Evolutionary conservation across 1,140 invertebrate genomes (phyloP).

Genomic region (Pseudomyrmex cubaensis): DNA sequence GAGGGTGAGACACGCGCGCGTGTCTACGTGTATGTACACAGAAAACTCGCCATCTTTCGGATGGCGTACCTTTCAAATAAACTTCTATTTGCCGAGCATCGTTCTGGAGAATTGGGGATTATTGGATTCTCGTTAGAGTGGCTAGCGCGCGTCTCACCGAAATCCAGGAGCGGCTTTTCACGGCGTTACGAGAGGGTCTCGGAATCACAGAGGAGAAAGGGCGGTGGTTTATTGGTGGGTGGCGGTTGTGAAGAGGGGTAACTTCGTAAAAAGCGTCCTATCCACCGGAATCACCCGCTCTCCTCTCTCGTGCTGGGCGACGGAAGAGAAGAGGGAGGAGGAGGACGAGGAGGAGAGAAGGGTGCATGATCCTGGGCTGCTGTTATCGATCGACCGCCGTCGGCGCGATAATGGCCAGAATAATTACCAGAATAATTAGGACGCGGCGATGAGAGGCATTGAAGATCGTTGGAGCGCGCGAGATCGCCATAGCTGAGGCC

Average conservation of each 20-base stretch:
- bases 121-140: constrained; percentile 81
- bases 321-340: neutral
- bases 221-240: constrained; percentile 59
- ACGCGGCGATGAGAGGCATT: constrained; percentile 71
- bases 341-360: neutral
- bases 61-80: constrained; percentile 75
- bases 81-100: constrained; percentile 79
- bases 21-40: constrained; percentile 43
- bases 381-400: constrained; percentile 65
- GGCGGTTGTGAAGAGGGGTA: constrained; percentile 47
- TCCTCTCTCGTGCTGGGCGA: neutral
- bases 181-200: constrained; percentile 35
- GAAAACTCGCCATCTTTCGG: constrained; percentile 60
- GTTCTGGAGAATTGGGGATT: constrained; percentile 79
- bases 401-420: constrained; percentile 72
- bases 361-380: constrained; percentile 58
- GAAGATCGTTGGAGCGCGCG: constrained; percentile 66
- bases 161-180: constrained; percentile 69
- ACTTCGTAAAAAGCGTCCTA: constrained; percentile 54
- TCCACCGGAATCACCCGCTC: neutral
- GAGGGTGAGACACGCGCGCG: neutral
- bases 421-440: constrained; percentile 78
- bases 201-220: constrained; percentile 38
- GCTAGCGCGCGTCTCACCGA: constrained; percentile 62
- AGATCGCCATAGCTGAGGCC: constrained; percentile 56